Conservation (phyloP, 1,140 invertebrate genomes). For the Campoletis sonorensis region DNA sequence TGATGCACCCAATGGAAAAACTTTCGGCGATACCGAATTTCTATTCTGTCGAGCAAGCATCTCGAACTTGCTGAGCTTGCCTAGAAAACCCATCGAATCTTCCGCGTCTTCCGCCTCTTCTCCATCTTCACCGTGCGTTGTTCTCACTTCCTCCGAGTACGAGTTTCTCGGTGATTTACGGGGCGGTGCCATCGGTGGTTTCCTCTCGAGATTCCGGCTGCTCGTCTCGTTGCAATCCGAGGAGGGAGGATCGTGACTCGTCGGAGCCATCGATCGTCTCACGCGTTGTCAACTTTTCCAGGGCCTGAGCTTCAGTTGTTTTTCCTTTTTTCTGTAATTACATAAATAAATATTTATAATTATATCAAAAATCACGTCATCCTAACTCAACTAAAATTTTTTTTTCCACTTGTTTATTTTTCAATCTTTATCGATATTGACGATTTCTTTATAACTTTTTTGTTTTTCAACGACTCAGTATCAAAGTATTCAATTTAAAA, state of each 20-base stretch:
- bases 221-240: slow-evolving; percentile 59
- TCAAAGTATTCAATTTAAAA: no score
- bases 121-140: no score
- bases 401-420: no score
- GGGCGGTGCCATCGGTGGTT: slow-evolving; percentile 77
- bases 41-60: slow-evolving; percentile 71
- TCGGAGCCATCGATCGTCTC: slow-evolving; percentile 74
- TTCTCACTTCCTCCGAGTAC: slow-evolving; percentile 59
- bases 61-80: slow-evolving; percentile 73
- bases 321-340: no score
- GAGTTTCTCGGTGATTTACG: slow-evolving; percentile 75
- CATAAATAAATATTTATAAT: no score
- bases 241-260: slow-evolving; percentile 73
- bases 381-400: no score
- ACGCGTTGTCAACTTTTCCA: no score
- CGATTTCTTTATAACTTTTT: no score
- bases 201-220: slow-evolving; percentile 67
- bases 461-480: no score
- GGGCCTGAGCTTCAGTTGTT: no score
- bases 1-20: slow-evolving; percentile 85
- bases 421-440: no score
- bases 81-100: slow-evolving; percentile 73
- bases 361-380: no score
- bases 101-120: slow-evolving; percentile 72
- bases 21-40: slow-evolving; percentile 83